Evolutionary conservation across 2,113 vertebrate genomes (phyloP).

Genomic region (Scatophagus argus): DNA sequence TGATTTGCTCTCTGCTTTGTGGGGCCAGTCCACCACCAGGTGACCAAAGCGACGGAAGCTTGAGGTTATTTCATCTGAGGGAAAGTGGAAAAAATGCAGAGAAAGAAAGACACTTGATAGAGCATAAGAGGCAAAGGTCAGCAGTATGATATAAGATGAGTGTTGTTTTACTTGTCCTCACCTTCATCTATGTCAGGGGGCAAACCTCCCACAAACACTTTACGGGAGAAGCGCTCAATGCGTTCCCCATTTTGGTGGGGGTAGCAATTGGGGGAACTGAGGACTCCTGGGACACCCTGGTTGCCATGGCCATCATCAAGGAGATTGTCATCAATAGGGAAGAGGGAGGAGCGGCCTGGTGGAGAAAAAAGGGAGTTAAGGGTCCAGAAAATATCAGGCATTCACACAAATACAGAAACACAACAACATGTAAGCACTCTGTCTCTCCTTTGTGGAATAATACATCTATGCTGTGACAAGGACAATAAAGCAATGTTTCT

Average conservation of each 20-base stretch:
- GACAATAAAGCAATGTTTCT: constrained; percentile 16
- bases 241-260: constrained; percentile 96
- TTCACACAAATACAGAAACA: constrained; percentile 6
- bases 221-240: constrained; percentile 97
- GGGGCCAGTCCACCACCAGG: constrained; percentile 98
- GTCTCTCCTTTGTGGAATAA: background rate
- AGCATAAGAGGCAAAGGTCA: background rate
- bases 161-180: constrained; percentile 67
- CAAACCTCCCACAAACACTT: constrained; percentile 97
- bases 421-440: background rate
- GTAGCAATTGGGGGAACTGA: constrained; percentile 93
- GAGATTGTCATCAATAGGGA: constrained; percentile 96
- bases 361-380: constrained; percentile 43
- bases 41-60: constrained; percentile 98
- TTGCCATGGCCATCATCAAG: constrained; percentile 94
- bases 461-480: background rate
- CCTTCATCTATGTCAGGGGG: constrained; percentile 99
- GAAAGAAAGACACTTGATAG: background rate
- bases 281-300: constrained; percentile 89
- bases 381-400: background rate
- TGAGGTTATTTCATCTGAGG: constrained; percentile 95
- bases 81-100: background rate
- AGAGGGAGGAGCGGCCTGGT: constrained; percentile 95
- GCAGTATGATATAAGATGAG: background rate
- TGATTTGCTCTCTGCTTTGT: constrained; percentile 99